phyloP scores from a whole-genome alignment of 2,113 vertebrate species.

The Antechinus stuartii region DNA sequence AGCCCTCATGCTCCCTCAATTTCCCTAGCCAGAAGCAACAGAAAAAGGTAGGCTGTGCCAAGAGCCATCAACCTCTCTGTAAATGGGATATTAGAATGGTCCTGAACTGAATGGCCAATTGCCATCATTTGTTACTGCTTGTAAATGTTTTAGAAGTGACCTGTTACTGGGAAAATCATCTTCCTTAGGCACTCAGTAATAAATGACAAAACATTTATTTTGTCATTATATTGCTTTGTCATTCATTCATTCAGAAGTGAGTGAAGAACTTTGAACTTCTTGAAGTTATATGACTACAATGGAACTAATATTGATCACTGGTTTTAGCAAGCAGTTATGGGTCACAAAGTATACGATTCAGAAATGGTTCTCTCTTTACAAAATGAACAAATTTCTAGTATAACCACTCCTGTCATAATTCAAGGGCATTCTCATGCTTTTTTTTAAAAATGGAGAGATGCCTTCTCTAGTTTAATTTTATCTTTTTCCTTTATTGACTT shows the following conservation, averaged over 20 bases:
- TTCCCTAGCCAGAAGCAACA: constrained; percentile 28
- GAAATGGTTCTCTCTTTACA: not conserved
- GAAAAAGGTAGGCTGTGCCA: constrained; percentile 35
- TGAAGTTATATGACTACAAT: constrained; percentile 52
- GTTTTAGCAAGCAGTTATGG: not conserved
- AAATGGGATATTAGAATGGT: constrained; percentile 15
- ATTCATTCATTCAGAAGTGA: not conserved
- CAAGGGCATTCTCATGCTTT: not conserved
- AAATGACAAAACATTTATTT: not conserved
- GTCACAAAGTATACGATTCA: constrained; percentile 35
- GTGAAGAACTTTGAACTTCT: constrained; percentile 53
- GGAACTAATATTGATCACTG: constrained; percentile 33
- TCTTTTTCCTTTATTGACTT: not conserved
- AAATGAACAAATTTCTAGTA: not conserved
- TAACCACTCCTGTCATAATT: not conserved
- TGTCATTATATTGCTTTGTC: not conserved
- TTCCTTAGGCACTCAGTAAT: not conserved
- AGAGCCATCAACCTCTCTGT: constrained; percentile 16
- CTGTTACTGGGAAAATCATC: not conserved
- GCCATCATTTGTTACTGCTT: constrained; percentile 32
- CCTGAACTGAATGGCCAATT: constrained; percentile 38
- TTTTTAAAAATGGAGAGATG: not conserved
- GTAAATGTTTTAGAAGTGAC: constrained; percentile 44
- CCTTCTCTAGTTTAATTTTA: not conserved
- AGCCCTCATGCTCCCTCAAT: constrained; percentile 26